Evolutionary conservation across 2,888 invertebrate genomes (phyloP), one percentile per base, ranked within the genome.

Genomic region (Hybos culiciformis): DNA sequence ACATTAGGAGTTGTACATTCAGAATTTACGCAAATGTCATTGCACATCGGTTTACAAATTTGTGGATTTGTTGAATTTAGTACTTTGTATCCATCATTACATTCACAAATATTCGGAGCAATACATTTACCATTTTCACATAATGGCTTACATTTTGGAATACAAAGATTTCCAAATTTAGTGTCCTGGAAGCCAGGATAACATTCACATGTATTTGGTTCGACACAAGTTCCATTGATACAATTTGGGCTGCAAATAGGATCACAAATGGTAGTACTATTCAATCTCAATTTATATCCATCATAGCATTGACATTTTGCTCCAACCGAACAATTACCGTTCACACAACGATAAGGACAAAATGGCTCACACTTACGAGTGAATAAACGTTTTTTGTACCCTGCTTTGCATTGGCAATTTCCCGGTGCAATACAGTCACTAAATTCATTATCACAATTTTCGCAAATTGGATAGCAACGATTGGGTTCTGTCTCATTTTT

Each of bases 1-100:
- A 68, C 62, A 45, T 75, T 70, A 1, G 77, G 75, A 1, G 68
- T 69, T 5, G 69, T 66, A 53, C 79, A 79, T 33, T 69, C 55
- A 29, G 62, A 57, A 48, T 64, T 63, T 19, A 63, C 55, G 45
- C 62, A 64, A 5, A 49, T 53, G 14, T 56, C 46, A n/a, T 49
- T 44, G 39, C 62, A 63, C 5, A 18, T 29, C n/a, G 38, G 38
- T 5, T 26, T n/a, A 26, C 38, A 38, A 17, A 11, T 26, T 18
- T 38, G 17, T 12, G 8, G 17, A n/a, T 18, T 12, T 18, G 17
- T 36, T 9, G 12, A 11, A 44, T 61, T 60, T 5, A 11, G 14
- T 31, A 58, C 58, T 18, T 48, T 45, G 53, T 59, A 70, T 5
- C 66, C 66, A 1, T 51, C 49, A 38, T 61, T 55, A 50, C 76